Evolutionary conservation across 2,888 invertebrate species (phyloP), one percentile per base, ranked within the genome.

Genomic region (Imbricaverruca yamaguchii): DNA sequence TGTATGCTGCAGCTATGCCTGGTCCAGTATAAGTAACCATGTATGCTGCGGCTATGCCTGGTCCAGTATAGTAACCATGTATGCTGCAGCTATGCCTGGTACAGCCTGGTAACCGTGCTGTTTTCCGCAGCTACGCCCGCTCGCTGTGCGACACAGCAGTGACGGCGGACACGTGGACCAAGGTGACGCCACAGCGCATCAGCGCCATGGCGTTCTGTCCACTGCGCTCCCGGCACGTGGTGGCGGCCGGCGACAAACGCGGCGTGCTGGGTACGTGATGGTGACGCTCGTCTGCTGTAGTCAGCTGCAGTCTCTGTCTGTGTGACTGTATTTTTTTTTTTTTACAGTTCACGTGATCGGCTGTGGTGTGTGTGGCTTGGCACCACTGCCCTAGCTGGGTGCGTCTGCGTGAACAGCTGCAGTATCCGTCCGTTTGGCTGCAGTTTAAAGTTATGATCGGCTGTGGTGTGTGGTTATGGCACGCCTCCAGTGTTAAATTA

Each of bases 151-250:
- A 39, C n/a, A 65, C 65, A n/a, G 15, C 12, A 12, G 59, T 80
- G 23, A 39, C 23, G 23, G 65, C 65, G 39, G 53, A 80, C 13
- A 80, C 80, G 11, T 23, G 69, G 67, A 59, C 69, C 67, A 67
- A 69, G n/a, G 74, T 55, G 63, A 39, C 67, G 56, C 57, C 69
- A 23, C 21, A 55, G 69, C 69, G 81, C 59, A 69, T 81, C 81
- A 74, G n/a, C 57, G 23, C n/a, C 4, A 55, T 81, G 81, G 81
- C 81, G 9, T 69, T 67, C 56, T 77, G 74, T 61, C 81, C 81
- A 59, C 69, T 69, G 25, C 21, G 13, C 56, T 9, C 23, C 3
- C 25, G 57, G 23, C 74, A 39, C n/a, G 25, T 81, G n/a, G 15
- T 81, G 21, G 77, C 78, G 15, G 59, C 23, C 57, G 81, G 61